These are phyloP conservation scores for Saimiri boliviensis DNA, from an alignment of 2,113 vertebrate genomes.

Conservation along the genomic window DNA sequence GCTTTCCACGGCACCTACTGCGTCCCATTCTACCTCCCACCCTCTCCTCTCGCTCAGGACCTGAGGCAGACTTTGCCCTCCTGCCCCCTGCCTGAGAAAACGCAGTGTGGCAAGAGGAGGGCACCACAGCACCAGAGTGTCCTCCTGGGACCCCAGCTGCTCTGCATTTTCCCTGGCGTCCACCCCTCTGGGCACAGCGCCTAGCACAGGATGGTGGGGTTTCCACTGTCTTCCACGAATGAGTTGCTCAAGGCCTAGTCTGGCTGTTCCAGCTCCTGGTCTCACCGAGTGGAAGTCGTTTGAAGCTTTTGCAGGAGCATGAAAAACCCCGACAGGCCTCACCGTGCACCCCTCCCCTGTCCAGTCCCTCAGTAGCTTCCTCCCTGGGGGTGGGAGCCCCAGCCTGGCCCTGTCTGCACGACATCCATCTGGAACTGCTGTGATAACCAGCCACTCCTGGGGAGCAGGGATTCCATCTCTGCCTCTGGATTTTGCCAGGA, in stretches of 20 bases:
- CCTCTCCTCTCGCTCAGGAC: not conserved
- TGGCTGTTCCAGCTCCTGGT: not conserved
- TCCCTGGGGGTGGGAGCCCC: not conserved
- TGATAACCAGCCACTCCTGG: not conserved
- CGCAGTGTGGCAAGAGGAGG: not conserved
- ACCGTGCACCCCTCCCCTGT: not conserved
- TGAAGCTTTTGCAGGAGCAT: not conserved
- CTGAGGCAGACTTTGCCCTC: not conserved
- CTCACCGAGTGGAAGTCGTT: not conserved
- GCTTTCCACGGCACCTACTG: no score
- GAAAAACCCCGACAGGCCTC: not conserved
- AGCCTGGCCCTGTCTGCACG: not conserved
- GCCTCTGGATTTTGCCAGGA: not conserved
- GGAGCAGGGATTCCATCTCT: not conserved
- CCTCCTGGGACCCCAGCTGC: not conserved
- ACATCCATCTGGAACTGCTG: accelerated
- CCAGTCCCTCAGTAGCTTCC: not conserved
- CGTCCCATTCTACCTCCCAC: not conserved
- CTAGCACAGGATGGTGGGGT: not conserved
- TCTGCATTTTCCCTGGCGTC: not conserved
- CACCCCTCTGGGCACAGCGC: not conserved
- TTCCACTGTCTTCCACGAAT: not conserved
- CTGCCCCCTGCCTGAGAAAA: not conserved
- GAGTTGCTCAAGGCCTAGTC: not conserved
- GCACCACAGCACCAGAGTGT: not conserved